Base-by-base conservation (phyloP, 2,113 vertebrate genomes). In the Caloenas nicobarica region DNA sequence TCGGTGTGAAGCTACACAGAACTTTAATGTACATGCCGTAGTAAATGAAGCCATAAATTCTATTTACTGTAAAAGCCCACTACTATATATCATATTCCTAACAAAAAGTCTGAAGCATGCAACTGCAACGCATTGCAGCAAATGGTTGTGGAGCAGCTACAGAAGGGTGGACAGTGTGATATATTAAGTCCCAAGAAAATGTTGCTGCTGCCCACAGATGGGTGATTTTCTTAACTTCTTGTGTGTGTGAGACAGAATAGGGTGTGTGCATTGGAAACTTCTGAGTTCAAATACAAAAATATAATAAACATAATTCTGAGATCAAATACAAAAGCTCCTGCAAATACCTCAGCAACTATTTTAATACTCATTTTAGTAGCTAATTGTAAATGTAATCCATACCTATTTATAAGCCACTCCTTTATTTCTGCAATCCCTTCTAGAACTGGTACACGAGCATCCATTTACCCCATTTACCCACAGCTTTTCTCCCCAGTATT, bases 31-130 rank as follows among this genome's bases (percentile, higher is more conserved):
- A 88, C 77, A 89, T 69, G 57, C 50, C 33, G 19, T 87, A 95
- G 33, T 76, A 96, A 93, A 93, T 44, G 51, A 95, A 95, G 95
- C 42, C 65, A 86, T 91, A 86, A 65, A 74, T 90, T 91, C 23
- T 62, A 74, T 87, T 92, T 91, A 53, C 93, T 95, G 86, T 76
- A 96, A 88, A 68, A 97, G 62, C 68, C 65, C 46, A 81, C 95
- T 87, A 89, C 42, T 72, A 42, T 79, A 33, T 10, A 81, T 61
- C 78, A 38, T 33, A 26, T 88, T 89, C 80, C 82, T 78, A 92
- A 56, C 40, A 73, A 36, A 81, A 88, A 81, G 89, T 83, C 81
- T 77, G 88, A 31, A 26, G 77, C 68, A 72, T 26, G 40, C 65
- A 95, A 58, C 65, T 42, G 6, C 87, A 95, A 93, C n/a, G 58